Conservation (phyloP, 2,113 vertebrate genomes). For the Micromys minutus region DNA sequence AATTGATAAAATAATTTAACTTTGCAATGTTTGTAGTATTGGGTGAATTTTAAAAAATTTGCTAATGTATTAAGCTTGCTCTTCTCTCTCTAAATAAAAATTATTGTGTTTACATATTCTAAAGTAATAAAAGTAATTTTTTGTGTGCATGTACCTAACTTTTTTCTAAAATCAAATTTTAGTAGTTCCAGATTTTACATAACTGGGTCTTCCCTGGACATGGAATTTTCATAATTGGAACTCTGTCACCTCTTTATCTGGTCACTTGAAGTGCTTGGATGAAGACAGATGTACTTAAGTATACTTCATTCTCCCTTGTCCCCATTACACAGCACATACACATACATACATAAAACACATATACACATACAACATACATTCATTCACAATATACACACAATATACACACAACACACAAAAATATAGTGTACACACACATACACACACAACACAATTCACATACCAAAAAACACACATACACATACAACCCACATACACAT, state of each 20-base stretch:
- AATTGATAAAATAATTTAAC: neutral
- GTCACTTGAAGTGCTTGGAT: too few relatives aligned
- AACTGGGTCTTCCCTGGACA: neutral
- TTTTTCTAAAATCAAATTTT: neutral
- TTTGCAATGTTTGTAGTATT: neutral
- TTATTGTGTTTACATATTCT: neutral
- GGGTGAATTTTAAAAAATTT: neutral
- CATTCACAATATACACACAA: neutral
- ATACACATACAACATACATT: neutral
- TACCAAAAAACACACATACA: neutral
- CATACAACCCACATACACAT: too few relatives aligned
- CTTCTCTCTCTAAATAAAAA: conserved; percentile 27
- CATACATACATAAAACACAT: neutral
- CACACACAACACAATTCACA: too few relatives aligned
- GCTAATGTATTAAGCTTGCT: neutral
- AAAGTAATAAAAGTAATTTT: neutral
- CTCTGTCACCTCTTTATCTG: neutral
- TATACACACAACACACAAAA: too few relatives aligned
- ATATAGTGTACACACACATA: too few relatives aligned
- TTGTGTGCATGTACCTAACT: neutral
- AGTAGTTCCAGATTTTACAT: neutral
- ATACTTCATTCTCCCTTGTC: neutral
- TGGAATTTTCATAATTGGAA: neutral
- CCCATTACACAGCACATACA: neutral
- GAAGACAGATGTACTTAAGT: neutral